These are phyloP conservation scores for Acromyrmex echinatior DNA, from an alignment of 1,140 invertebrate genomes.

Conservation along the genomic window DNA sequence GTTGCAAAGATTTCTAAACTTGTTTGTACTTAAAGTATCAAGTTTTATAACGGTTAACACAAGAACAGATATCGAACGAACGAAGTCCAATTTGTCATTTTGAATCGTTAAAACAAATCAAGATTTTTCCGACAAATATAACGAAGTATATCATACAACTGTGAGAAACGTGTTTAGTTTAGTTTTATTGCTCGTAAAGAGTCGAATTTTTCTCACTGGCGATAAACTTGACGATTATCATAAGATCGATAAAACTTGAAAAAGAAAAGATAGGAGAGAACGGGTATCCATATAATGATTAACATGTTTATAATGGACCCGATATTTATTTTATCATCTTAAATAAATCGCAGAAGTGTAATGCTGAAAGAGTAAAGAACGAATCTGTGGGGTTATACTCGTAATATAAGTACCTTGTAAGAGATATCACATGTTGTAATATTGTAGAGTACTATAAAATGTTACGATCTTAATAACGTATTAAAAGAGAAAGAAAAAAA, in stretches of 20 bases:
- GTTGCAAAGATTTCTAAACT: slow-evolving; percentile 29
- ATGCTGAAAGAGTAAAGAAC: slow-evolving; percentile 72
- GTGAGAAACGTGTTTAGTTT: background rate
- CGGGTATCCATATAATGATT: slow-evolving; percentile 15
- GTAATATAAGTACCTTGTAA: slow-evolving; percentile 80
- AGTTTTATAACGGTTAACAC: slow-evolving; percentile 28
- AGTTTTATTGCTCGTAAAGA: background rate
- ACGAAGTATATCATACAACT: slow-evolving; percentile 1
- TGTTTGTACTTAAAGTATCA: slow-evolving; percentile 49
- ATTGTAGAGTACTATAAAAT: slow-evolving; percentile 82
- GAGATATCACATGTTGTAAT: slow-evolving; percentile 83
- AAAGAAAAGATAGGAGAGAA: background rate
- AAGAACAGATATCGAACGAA: slow-evolving; percentile 17
- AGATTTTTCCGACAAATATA: slow-evolving; percentile 14
- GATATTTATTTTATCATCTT: slow-evolving; percentile 61
- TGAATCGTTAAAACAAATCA: slow-evolving; percentile 30
- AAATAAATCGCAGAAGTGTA: slow-evolving; percentile 38
- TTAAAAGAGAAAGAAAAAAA: slow-evolving; percentile 68
- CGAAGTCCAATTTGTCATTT: background rate
- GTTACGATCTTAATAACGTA: slow-evolving; percentile 81
- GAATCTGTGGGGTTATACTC: slow-evolving; percentile 76
- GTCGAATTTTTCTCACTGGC: background rate
- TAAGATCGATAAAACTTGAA: slow-evolving; percentile 27
- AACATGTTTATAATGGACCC: slow-evolving; percentile 36
- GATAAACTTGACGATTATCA: slow-evolving; percentile 15